phyloP scores from a whole-genome alignment of 2,113 vertebrate genomes.

The Phalacrocorax brasilianus region DNA sequence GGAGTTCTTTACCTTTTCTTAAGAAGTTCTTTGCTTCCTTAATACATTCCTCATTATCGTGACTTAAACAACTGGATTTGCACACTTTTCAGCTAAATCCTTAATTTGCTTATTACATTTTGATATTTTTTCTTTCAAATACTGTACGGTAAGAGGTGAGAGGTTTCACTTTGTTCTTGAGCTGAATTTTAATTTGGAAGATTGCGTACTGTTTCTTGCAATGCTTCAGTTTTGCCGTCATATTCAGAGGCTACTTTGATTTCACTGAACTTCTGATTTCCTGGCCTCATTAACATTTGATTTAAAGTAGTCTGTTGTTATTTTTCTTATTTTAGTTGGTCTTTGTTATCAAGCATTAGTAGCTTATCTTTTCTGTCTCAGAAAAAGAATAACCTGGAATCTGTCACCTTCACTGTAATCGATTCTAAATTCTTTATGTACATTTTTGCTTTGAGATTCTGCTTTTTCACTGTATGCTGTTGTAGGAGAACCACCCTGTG shows the following conservation, averaged over 20 bases:
- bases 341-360: not conserved
- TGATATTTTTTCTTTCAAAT: conserved; percentile 48
- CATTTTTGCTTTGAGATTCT: conserved; percentile 20
- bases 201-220: conserved; percentile 35
- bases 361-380: not conserved
- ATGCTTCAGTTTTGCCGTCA: conserved; percentile 34
- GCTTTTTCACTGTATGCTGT: not conserved
- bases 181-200: conserved; percentile 44
- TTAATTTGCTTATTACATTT: conserved; percentile 35
- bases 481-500: not conserved
- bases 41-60: conserved; percentile 44
- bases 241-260: conserved; percentile 8
- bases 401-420: not conserved
- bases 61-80: conserved; percentile 51
- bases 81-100: conserved; percentile 16
- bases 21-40: conserved; percentile 63
- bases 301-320: not conserved
- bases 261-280: conserved; percentile 22
- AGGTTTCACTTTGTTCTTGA: conserved; percentile 42
- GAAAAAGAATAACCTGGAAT: conserved; percentile 8
- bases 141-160: conserved; percentile 42
- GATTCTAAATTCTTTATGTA: conserved; percentile 21
- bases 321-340: not conserved
- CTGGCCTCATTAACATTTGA: not conserved
- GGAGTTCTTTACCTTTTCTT: conserved; percentile 60